Conservation (phyloP, 2,113 vertebrate species). For the Larimichthys polyactis region DNA sequence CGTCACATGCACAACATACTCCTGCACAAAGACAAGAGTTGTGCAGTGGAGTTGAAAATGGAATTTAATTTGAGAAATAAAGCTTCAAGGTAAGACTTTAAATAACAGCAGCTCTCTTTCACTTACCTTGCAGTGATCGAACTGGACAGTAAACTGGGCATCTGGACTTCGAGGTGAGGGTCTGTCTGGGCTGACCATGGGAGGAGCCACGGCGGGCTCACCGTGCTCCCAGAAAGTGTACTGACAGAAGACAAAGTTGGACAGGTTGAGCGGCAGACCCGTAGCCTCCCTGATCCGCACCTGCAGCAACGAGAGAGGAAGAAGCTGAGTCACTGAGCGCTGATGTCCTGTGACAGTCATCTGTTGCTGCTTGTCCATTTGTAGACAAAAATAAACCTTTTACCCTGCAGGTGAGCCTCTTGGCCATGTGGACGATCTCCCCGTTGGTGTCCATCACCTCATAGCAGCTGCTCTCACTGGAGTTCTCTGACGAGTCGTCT, state of each 20-base stretch:
- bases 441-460: constrained; percentile 93
- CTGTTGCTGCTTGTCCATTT: neutral
- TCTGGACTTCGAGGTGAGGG: constrained; percentile 88
- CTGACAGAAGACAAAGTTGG: constrained; percentile 99
- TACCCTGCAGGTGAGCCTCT: constrained; percentile 95
- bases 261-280: constrained; percentile 92
- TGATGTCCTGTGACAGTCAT: neutral
- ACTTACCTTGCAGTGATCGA: constrained; percentile 93
- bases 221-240: constrained; percentile 97
- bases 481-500: constrained; percentile 98
- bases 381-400: constrained; percentile 14
- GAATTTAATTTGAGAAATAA: neutral
- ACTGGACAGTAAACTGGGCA: constrained; percentile 91
- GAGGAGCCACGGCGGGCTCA: constrained; percentile 91
- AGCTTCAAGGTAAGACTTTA: neutral
- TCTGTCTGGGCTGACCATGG: constrained; percentile 94
- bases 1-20: constrained; percentile 92
- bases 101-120: neutral
- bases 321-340: neutral
- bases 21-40: constrained; percentile 80
- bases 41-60: neutral
- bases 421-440: constrained; percentile 92
- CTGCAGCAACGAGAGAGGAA: constrained; percentile 75
- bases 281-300: constrained; percentile 98
- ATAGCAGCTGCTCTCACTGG: constrained; percentile 94